These are phyloP conservation scores for Enteromius afrohamiltoni DNA, from an alignment of 2,797 vertebrate species.

Conservation along the genomic window DNA sequence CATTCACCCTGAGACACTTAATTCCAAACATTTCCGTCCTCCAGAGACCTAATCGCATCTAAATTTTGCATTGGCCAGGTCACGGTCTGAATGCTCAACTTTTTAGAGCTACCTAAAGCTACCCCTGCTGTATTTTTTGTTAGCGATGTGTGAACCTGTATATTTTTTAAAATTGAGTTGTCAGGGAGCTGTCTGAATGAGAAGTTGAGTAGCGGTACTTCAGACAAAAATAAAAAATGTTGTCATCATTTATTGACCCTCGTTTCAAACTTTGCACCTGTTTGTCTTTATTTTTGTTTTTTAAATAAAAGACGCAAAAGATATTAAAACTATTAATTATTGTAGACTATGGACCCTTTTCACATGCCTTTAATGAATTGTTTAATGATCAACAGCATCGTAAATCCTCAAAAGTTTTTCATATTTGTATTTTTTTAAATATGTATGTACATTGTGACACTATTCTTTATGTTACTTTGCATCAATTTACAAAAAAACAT, in stretches of 20 bases:
- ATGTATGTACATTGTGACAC: no score
- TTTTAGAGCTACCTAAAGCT: neutral
- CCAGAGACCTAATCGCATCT: conserved; percentile 16
- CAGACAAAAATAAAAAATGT: no score
- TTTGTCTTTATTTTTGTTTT: neutral
- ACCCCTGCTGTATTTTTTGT: neutral
- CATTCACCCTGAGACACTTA: conserved; percentile 39
- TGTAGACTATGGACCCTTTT: neutral
- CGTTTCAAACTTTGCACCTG: neutral
- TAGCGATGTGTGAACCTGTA: neutral
- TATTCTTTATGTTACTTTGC: neutral
- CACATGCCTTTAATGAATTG: neutral
- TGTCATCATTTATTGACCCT: neutral
- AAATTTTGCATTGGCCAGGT: conserved; percentile 25
- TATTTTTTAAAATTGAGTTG: neutral
- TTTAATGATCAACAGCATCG: neutral
- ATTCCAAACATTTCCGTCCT: conserved; percentile 36
- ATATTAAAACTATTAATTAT: neutral
- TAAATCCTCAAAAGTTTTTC: no score
- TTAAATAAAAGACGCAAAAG: neutral
- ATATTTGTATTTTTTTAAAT: no score
- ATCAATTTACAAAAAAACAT: no score
- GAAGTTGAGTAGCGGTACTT: neutral
- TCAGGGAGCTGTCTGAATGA: conserved; percentile 9
- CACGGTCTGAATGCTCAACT: conserved; percentile 3